A percentile compares a stretch with the other conserved stretches of the same genome.
These are phyloP conservation scores for Helleia helle DNA, from an alignment of 2,888 invertebrate species.

Conservation along the genomic window DNA sequence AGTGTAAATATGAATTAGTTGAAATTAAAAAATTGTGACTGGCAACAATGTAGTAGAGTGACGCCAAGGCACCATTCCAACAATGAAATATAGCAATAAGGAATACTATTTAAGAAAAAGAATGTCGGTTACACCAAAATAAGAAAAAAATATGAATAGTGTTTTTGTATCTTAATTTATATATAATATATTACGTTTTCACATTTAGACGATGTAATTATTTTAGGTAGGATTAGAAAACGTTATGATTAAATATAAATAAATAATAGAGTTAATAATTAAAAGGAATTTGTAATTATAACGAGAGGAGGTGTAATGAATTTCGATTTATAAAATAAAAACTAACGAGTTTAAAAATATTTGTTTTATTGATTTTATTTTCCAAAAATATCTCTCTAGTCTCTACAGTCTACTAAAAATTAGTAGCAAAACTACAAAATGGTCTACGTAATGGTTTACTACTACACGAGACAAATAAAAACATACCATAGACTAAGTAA, in stretches of 20 bases:
- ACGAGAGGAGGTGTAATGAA: constrained; percentile 64
- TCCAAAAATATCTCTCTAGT: no score
- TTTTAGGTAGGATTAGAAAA: constrained; percentile 54
- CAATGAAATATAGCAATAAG: constrained; percentile 57
- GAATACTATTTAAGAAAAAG: constrained; percentile 29
- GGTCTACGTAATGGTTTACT: no score
- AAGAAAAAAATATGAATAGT: constrained; percentile 43
- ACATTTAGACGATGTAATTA: constrained; percentile 61
- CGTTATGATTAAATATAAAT: constrained; percentile 55
- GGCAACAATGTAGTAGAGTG: constrained; percentile 32
- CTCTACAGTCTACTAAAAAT: no score
- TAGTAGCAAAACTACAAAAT: no score
- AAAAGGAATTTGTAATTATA: constrained; percentile 71
- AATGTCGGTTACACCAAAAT: constrained; percentile 33
- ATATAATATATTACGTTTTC: constrained; percentile 33
- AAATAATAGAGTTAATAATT: constrained; percentile 56
- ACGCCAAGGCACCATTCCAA: constrained; percentile 24
- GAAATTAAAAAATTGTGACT: constrained; percentile 24
- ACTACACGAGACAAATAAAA: not conserved
- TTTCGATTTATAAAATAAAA: constrained; percentile 74
- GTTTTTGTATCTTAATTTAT: constrained; percentile 56
- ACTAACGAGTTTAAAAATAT: constrained; percentile 63
- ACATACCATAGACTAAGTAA: no score
- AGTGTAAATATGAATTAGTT: constrained; percentile 36
- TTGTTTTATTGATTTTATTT: constrained; percentile 22